Conservation (phyloP, 1,140 invertebrate genomes). For the Trichogramma pretiosum region DNA sequence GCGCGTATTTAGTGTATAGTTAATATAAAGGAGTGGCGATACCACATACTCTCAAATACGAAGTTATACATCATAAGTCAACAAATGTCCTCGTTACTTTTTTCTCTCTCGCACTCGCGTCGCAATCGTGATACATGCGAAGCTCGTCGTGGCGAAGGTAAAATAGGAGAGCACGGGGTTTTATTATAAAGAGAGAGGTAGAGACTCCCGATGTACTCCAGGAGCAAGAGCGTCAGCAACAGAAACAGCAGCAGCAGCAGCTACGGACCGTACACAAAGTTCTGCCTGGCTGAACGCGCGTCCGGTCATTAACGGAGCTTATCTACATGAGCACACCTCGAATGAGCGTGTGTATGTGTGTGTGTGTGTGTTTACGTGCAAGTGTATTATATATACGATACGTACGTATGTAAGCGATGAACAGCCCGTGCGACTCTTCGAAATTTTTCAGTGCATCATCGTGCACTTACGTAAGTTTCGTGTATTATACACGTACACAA, state of each 20-base stretch:
- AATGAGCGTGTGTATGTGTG: too few species aligned
- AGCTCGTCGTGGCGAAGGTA: slow-evolving; percentile 21
- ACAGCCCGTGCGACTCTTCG: background rate
- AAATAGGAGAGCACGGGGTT: slow-evolving; percentile 22
- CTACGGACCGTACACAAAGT: slow-evolving; percentile 38
- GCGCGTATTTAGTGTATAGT: too few species aligned
- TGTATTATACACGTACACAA: too few species aligned
- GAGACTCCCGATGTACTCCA: too few species aligned
- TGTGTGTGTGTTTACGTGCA: too few species aligned
- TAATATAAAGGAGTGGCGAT: too few species aligned
- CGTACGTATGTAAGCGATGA: background rate
- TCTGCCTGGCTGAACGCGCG: slow-evolving; percentile 46
- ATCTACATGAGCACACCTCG: slow-evolving; percentile 49
- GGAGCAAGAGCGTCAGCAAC: slow-evolving; percentile 15
- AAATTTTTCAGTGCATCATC: background rate
- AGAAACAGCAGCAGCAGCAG: slow-evolving; percentile 23
- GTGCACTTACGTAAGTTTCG: too few species aligned
- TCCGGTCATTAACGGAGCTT: slow-evolving; percentile 49
- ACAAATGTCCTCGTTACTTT: too few species aligned
- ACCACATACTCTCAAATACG: too few species aligned
- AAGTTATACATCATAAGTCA: too few species aligned
- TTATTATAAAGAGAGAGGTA: slow-evolving; percentile 13
- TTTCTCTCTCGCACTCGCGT: too few species aligned
- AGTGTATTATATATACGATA: too few species aligned
- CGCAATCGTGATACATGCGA: slow-evolving; percentile 12